A percentile compares a stretch with the other conserved stretches of the same genome.
phyloP scores from a whole-genome alignment of 2,113 vertebrate species.

The Tursiops truncatus region DNA sequence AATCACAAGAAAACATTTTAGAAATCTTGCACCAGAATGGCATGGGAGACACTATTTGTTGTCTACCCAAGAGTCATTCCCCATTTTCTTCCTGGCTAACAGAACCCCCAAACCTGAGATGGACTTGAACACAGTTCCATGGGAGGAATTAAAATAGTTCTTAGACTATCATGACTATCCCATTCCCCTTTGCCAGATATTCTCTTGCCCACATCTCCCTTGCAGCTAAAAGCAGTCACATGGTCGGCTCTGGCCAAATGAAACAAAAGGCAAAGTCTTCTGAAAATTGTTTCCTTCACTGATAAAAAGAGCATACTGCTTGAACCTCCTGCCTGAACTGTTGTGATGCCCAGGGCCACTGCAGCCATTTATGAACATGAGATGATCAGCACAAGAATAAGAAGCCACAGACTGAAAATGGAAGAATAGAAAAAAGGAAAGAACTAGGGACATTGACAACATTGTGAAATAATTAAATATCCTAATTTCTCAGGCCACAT shows the following conservation, averaged over 20 bases:
- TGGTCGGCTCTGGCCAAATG: background rate
- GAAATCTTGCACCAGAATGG: background rate
- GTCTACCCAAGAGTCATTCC: background rate
- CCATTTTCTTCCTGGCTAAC: background rate
- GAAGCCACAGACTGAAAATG: background rate
- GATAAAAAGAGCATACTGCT: background rate
- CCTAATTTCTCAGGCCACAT: background rate
- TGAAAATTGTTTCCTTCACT: background rate
- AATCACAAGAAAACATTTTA: background rate
- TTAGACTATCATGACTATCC: background rate
- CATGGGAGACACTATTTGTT: background rate
- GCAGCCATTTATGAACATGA: background rate
- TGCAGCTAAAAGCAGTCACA: background rate
- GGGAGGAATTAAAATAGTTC: background rate
- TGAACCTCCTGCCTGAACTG: background rate
- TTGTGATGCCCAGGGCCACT: background rate
- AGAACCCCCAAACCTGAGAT: background rate
- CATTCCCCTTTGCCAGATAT: background rate
- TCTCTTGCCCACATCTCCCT: background rate
- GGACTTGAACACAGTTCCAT: background rate
- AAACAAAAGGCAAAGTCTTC: background rate
- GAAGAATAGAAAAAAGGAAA: background rate
- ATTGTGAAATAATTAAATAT: background rate
- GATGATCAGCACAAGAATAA: background rate
- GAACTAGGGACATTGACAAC: background rate